Evolutionary conservation across 2,797 vertebrate species (phyloP), one percentile per base, ranked within the genome.

Genomic region (Gorsachius magnificus): DNA sequence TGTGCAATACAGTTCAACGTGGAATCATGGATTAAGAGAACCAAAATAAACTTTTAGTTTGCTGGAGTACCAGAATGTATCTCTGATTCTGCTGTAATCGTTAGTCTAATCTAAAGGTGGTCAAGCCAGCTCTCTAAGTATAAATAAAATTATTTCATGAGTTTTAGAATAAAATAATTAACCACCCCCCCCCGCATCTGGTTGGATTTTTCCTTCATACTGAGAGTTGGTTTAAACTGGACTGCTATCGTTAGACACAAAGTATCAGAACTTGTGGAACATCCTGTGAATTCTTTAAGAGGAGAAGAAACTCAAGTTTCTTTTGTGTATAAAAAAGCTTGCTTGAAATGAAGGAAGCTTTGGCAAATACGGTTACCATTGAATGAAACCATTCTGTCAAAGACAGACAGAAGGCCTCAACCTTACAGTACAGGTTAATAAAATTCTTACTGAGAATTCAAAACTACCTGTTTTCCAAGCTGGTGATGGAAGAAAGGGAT

Each of bases 151-250:
- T 58, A 58, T 19, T 83, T 65, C 11, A 63, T 12, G 68, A 13
- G 14, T 53, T 90, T 85, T 66, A 69, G 29, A 77, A 76, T 77
- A 58, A 71, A 80, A 29, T 64, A 38, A 68, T 46, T 41, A 38
- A 16, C 61, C 33, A 10, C 6, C 0, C 6, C 3, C 4, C 17
- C 3, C 6, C 7, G 5, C 10, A 28, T 35, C 48, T 71, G 13
- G 4, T 54, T 83, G 64, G 22, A 63, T 66, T 90, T 72, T 85
- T 82, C 7, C 29, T 50, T 66, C 20, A 7, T 60, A 14, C 17
- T 41, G 56, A 45, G 28, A 64, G 19, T 53, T 83, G 16, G 13
- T 93, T 89, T 53, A 38, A 56, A 57, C 14, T 31, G 20, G 5
- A n/a, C 13, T 48, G 11, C 71, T 79, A 48, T 12, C 3, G 14